Evolutionary conservation across 1,140 invertebrate genomes (phyloP), one percentile per base, ranked within the genome.

Genomic region (Hyles euphorbiae): DNA sequence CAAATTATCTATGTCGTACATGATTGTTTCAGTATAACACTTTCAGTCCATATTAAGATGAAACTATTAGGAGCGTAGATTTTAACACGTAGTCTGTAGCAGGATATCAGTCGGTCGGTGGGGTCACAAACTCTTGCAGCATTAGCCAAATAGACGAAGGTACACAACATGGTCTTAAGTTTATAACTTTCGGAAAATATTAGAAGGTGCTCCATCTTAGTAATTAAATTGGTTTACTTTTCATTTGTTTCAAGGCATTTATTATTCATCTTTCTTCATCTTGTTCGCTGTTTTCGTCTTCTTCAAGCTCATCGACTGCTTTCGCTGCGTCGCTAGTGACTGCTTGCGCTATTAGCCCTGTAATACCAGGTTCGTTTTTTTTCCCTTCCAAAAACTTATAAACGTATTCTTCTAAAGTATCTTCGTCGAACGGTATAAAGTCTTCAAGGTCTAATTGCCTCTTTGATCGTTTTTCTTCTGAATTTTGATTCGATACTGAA

Each of bases 391-490:
- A 75, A 61, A 84, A 87, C 52, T 84, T 77, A 52, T 78, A 83
- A 50, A 88, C 75, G 52, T 76, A 79, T 47, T 83, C 77, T 60
- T 89, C 86, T 36, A 88, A 72, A 7, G 73, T 75, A 53, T 89
- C 82, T 61, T 88, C 83, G 48, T 81, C 76, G 33, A 88, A 81
- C 3, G 83, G 79, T 46, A 89, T 58, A 53, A 88, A 63, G 56
- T 87, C 78, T 60, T 81, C 81, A 9, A 84, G 58, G 51, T 76
- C 67, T 8, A 84, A 72, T 65, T 89, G 80, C 61, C 86, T 70
- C 59, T 79, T 88, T 12, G 60, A 63, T n/a, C 89, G 76, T n/a
- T 67, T 71, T 54, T 73, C 68, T 60, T 70, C 67, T 8, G 53
- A 64, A 44, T 63, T 73, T 64, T 84, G 84, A 56, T 79, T 78